Evolutionary conservation across 2,113 vertebrate genomes (phyloP), one percentile per base, ranked within the genome.

Genomic region (Amblyopsis rosae): DNA sequence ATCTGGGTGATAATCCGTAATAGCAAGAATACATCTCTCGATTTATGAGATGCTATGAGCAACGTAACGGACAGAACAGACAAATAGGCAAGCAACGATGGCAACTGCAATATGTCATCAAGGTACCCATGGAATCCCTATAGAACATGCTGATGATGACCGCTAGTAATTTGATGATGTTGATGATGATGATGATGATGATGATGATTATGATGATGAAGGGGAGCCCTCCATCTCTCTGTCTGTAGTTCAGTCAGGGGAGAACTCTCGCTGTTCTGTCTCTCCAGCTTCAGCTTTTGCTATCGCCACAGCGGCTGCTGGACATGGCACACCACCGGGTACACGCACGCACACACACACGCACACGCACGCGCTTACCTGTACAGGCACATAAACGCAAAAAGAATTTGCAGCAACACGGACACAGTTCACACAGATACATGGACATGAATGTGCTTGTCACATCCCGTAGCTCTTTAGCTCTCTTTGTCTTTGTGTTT

Each of bases 221-320:
- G 49, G 9, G 17, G 11, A 19, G n/a, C 6, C 46, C 5, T 35
- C 17, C 50, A 13, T 73, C 58, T 69, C 15, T 86, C n/a, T 66
- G 50, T 79, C 54, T 82, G 62, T 87, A 98, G 96, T 92, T 75
- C 96, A 96, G 83, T 90, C 92, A n/a, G 87, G 93, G 33, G 98
- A 99, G 83, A 97, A 91, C 81, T 88, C 92, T 41, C 96, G 96
- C 85, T 97, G 95, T 77, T 92, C 96, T 0, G 96, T 99, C 71
- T 98, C 98, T 10, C 97, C 98, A 57, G 96, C 96, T 41, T 99
- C 98, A 69, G 98, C 98, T 3, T 99, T 99, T 69, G 98, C 98
- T 45, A 99, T 99, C 32, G 98, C 98, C 77, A 99, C 98, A 3
- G 98, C 98, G 48, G 98, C 96, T 73, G 98, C 98, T 2, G 96